These are phyloP conservation scores for Pardosa pseudoannulata DNA, from an alignment of 2,888 invertebrate species.

Conservation along the genomic window DNA sequence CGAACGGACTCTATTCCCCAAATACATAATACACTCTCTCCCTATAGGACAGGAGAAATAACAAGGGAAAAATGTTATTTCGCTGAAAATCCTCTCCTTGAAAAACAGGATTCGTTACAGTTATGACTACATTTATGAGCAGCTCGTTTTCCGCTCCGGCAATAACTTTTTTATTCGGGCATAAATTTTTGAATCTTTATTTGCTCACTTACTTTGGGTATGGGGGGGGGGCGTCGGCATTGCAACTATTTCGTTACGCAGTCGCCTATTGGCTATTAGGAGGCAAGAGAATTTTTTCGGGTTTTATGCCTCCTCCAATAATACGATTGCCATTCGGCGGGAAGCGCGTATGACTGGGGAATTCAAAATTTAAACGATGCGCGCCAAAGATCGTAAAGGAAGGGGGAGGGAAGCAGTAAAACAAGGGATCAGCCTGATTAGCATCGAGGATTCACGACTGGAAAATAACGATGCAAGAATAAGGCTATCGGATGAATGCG, in stretches of 20 bases:
- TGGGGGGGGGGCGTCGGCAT: too few relatives aligned
- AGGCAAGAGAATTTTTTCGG: not conserved
- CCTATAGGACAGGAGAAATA: not conserved
- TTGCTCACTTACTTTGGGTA: constrained; percentile 3
- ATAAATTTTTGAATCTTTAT: constrained; percentile 46
- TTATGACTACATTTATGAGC: constrained; percentile 56
- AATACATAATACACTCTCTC: constrained; percentile 28
- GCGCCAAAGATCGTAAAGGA: too few relatives aligned
- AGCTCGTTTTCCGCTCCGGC: not conserved
- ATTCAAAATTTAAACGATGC: too few relatives aligned
- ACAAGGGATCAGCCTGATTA: too few relatives aligned
- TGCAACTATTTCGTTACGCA: not conserved
- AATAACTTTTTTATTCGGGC: constrained; percentile 22
- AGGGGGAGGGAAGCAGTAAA: too few relatives aligned
- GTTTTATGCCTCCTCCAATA: too few relatives aligned
- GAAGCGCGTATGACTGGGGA: too few relatives aligned
- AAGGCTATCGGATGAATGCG: too few relatives aligned
- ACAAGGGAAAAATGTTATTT: constrained; percentile 11
- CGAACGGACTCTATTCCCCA: not conserved
- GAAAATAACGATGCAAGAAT: too few relatives aligned
- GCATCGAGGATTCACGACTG: too few relatives aligned
- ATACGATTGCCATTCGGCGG: too few relatives aligned
- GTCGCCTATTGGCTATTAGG: not conserved
- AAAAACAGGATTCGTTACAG: constrained; percentile 26
- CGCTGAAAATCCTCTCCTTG: constrained; percentile 14